These are phyloP conservation scores for Ochlodes sylvanus DNA, from an alignment of 2,888 invertebrate genomes.

Conservation along the genomic window DNA sequence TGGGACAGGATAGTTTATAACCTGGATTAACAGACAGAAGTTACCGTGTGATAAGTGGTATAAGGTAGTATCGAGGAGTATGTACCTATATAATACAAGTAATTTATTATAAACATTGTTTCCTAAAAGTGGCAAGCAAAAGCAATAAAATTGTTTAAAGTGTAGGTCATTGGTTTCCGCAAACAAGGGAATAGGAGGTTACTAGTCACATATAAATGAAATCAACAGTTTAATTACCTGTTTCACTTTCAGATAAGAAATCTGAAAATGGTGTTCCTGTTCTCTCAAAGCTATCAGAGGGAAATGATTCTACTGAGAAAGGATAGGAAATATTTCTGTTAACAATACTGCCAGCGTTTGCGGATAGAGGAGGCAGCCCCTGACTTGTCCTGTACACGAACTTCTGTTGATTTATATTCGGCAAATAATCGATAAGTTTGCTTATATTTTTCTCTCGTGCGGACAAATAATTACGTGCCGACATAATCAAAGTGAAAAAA, in stretches of 20 bases:
- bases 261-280: conserved; percentile 76
- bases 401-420: conserved; percentile 71
- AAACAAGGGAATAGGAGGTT: too few relatives aligned
- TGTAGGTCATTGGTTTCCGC: too few relatives aligned
- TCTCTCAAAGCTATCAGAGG: conserved; percentile 62
- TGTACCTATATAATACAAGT: too few relatives aligned
- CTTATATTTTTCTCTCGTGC: conserved; percentile 71
- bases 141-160: too few relatives aligned
- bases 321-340: conserved; percentile 74
- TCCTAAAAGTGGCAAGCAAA: too few relatives aligned
- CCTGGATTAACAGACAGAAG: too few relatives aligned
- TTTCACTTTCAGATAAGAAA: conserved; percentile 77
- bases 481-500: conserved; percentile 64
- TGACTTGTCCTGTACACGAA: conserved; percentile 61
- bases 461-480: conserved; percentile 74
- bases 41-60: too few relatives aligned
- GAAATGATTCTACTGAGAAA: conserved; percentile 62
- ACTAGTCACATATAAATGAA: too few relatives aligned
- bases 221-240: conserved; percentile 55
- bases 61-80: too few relatives aligned
- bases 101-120: too few relatives aligned
- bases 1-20: too few relatives aligned
- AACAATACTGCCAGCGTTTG: conserved; percentile 61
- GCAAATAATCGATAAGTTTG: conserved; percentile 73
- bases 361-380: conserved; percentile 69